Conservation (phyloP, 1,140 invertebrate species). For the Drosophila ohnishii region DNA sequence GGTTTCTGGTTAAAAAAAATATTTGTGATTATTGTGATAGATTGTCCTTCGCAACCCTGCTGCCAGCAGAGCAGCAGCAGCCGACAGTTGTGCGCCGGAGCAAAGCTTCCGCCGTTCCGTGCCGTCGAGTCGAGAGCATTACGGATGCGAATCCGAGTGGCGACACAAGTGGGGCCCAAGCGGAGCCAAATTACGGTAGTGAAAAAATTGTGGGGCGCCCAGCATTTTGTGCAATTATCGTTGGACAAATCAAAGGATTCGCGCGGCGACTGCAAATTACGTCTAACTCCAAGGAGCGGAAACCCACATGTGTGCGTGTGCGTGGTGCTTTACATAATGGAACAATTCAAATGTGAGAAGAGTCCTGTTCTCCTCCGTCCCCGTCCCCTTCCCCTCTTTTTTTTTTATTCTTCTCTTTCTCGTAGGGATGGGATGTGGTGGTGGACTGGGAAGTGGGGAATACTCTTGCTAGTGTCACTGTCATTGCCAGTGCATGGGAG, state of each 20-base stretch:
- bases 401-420: constrained; percentile 25
- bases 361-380: constrained; percentile 1
- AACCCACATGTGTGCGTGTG: constrained; percentile 43
- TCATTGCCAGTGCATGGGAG: constrained; percentile 69
- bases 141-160: constrained; percentile 41
- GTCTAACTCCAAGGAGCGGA: constrained; percentile 31
- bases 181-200: constrained; percentile 65
- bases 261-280: constrained; percentile 33
- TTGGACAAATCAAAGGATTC: constrained; percentile 55
- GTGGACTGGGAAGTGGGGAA: not conserved
- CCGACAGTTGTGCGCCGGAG: constrained; percentile 71
- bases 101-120: constrained; percentile 51
- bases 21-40: constrained; percentile 11
- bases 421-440: constrained; percentile 7
- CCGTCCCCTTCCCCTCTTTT: constrained; percentile 2
- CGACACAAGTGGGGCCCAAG: constrained; percentile 38
- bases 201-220: constrained; percentile 57
- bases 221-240: constrained; percentile 59
- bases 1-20: not conserved
- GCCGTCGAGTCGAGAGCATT: constrained; percentile 67
- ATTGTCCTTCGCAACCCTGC: constrained; percentile 57
- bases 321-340: constrained; percentile 62
- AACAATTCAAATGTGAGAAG: constrained; percentile 35
- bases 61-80: constrained; percentile 41
- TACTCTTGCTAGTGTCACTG: constrained; percentile 74